Percentiles rank a stretch among this genome's conserved stretches.
Conservation (phyloP, 2,113 vertebrate species). For the Pontoporia blainvillei region DNA sequence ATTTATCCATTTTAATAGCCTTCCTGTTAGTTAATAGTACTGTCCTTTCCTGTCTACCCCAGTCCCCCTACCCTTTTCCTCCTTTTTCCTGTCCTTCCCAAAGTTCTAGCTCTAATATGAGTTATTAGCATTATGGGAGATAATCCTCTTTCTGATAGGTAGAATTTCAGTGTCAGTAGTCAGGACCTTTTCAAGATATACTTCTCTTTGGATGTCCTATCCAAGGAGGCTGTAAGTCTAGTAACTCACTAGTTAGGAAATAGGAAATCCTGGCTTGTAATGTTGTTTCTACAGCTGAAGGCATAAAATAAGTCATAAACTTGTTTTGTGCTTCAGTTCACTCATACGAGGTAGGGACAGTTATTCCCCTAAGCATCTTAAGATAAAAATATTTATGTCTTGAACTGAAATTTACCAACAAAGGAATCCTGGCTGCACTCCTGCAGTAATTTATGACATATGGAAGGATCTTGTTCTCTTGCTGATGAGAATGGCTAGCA, state of each 20-base stretch:
- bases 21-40: neutral
- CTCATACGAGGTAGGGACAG: neutral
- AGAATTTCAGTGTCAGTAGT: neutral
- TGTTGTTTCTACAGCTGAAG: neutral
- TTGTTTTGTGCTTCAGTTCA: slow-evolving; percentile 44
- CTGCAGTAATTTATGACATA: neutral
- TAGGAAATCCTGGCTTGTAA: neutral
- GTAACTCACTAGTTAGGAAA: neutral
- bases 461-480: slow-evolving; percentile 24
- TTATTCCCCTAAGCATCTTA: neutral
- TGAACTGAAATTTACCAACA: slow-evolving; percentile 30
- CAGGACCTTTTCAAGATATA: neutral
- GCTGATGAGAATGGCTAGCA: neutral
- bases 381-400: neutral
- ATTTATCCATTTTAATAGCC: neutral
- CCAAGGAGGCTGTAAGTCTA: neutral
- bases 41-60: neutral
- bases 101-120: neutral
- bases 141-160: neutral
- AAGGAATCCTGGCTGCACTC: neutral
- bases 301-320: neutral
- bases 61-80: neutral
- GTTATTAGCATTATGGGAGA: neutral
- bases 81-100: neutral
- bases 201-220: neutral